Conservation (phyloP, 2,113 vertebrate species). For the Saimiri boliviensis region DNA sequence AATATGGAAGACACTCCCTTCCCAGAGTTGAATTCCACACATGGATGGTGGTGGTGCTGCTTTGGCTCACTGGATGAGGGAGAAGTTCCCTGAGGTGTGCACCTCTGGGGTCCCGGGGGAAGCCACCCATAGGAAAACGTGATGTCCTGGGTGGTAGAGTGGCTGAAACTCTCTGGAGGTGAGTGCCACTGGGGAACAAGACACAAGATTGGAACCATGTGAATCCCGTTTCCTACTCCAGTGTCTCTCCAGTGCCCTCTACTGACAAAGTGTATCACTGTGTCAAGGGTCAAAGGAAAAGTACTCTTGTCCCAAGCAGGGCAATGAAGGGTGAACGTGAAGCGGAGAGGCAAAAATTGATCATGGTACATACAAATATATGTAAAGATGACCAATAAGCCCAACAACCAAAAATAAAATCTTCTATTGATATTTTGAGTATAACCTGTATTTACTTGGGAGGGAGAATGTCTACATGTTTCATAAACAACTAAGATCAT, state of each 20-base stretch:
- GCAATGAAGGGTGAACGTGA: neutral
- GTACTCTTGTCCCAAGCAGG: neutral
- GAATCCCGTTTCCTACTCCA: neutral
- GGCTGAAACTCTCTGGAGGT: neutral
- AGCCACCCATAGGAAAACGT: neutral
- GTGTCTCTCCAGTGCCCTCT: conserved; percentile 59
- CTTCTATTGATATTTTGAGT: neutral
- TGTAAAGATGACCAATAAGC: neutral
- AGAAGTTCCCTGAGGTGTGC: neutral
- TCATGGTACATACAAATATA: neutral
- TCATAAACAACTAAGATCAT: neutral
- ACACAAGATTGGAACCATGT: neutral
- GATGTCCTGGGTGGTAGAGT: neutral
- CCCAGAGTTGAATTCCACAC: neutral
- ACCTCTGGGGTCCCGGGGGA: neutral
- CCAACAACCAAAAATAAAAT: neutral
- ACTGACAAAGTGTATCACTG: neutral
- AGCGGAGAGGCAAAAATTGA: neutral
- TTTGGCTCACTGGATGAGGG: neutral
- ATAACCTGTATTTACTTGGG: conserved; percentile 2
- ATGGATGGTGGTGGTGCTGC: neutral
- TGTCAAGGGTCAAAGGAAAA: neutral
- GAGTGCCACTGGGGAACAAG: neutral
- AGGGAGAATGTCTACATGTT: neutral
- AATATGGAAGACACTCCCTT: neutral